Conservation (phyloP, 2,113 vertebrate genomes). For the Choloepus hoffmanni region DNA sequence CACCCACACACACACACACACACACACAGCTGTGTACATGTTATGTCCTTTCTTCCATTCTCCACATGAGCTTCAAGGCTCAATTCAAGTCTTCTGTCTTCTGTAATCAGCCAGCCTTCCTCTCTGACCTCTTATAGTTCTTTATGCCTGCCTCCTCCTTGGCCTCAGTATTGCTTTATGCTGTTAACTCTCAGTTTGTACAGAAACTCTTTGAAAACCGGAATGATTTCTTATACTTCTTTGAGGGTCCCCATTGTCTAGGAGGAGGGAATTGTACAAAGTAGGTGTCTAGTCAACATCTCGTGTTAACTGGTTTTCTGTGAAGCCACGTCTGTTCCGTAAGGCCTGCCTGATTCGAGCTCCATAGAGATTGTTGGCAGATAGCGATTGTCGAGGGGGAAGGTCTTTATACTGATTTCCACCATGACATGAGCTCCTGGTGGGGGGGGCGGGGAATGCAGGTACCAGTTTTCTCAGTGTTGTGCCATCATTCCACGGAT, state of each 20-base stretch:
- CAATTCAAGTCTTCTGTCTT: background rate
- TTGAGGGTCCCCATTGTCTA: background rate
- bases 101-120: background rate
- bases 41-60: background rate
- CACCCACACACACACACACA: too few relatives aligned
- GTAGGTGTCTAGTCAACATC: background rate
- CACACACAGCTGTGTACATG: background rate
- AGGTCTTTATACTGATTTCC: background rate
- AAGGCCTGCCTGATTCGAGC: background rate
- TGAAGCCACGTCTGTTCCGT: background rate
- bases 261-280: background rate
- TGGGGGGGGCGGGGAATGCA: background rate
- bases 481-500: background rate
- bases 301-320: background rate
- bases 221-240: background rate
- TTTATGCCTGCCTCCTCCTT: background rate
- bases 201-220: conserved; percentile 9
- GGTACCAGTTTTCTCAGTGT: background rate
- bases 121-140: background rate
- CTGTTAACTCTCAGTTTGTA: background rate
- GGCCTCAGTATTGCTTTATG: background rate
- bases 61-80: background rate
- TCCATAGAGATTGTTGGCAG: conserved; percentile 10
- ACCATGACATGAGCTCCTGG: background rate
- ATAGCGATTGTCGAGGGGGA: background rate